A percentile compares a stretch with the other conserved stretches of the same genome.
phyloP scores from a whole-genome alignment of 2,888 invertebrate species.

The Cyrtodaria siliqua region DNA sequence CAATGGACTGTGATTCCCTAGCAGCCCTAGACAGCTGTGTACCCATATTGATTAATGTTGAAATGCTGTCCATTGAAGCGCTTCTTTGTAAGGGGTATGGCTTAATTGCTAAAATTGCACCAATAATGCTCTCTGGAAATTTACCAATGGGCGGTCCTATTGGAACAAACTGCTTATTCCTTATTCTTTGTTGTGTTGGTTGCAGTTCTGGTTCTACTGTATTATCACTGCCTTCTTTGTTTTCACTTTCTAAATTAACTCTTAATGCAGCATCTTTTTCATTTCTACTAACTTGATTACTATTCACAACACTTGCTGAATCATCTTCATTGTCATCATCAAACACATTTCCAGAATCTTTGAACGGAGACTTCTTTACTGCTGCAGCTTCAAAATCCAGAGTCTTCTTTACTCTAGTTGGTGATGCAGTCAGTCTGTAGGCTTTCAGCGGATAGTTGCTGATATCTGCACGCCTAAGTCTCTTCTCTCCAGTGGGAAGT shows the following conservation, averaged over 20 bases:
- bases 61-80: conserved; percentile 50
- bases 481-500: conserved; percentile 30
- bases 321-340: conserved; percentile 57
- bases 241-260: too few relatives aligned
- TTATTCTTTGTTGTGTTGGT: not conserved
- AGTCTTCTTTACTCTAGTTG: conserved; percentile 27
- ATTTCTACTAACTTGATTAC: too few relatives aligned
- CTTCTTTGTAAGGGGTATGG: conserved; percentile 53
- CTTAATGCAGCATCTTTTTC: too few relatives aligned
- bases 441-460: conserved; percentile 2
- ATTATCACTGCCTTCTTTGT: too few relatives aligned
- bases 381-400: conserved; percentile 55
- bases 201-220: not conserved
- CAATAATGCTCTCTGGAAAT: conserved; percentile 64
- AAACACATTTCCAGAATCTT: conserved; percentile 75
- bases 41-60: conserved; percentile 40
- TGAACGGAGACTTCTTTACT: conserved; percentile 60
- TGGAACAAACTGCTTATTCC: conserved; percentile 9
- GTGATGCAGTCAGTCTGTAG: conserved; percentile 23
- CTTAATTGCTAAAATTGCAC: conserved; percentile 62
- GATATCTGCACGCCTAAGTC: not conserved
- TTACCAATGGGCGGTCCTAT: conserved; percentile 27
- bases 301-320: not conserved
- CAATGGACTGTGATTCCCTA: conserved; percentile 14
- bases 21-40: conserved; percentile 33